A percentile compares a stretch with the other conserved stretches of the same genome.
Evolutionary conservation across 64 coral and sea anemone species (phyloP).

Genomic region (Catalaphyllia jardinei): DNA sequence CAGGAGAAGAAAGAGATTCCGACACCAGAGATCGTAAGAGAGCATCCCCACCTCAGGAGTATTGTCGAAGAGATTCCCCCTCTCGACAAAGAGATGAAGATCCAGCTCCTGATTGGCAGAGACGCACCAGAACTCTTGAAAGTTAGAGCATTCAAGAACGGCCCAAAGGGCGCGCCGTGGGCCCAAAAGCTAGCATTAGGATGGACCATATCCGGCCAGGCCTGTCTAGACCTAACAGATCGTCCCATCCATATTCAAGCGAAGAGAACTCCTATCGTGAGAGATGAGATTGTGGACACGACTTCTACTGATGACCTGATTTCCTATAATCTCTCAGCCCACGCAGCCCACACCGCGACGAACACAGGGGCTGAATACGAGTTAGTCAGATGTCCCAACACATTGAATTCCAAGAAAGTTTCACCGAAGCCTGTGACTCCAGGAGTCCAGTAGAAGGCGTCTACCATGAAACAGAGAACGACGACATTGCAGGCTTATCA

Average conservation of each 20-base stretch:
- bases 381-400: slow-evolving; percentile 15
- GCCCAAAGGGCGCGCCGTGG: slow-evolving; percentile 22
- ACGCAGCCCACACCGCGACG: background rate
- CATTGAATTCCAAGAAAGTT: background rate
- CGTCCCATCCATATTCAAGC: too few species aligned
- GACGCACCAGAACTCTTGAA: slow-evolving; percentile 26
- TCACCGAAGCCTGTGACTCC: too few species aligned
- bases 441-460: background rate
- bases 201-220: too few species aligned
- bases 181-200: too few species aligned
- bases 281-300: too few species aligned
- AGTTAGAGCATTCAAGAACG: slow-evolving; percentile 34
- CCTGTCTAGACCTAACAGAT: too few species aligned
- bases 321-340: too few species aligned
- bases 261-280: too few species aligned
- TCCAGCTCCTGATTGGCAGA: slow-evolving; percentile 13
- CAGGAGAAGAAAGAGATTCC: background rate
- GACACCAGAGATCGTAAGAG: background rate
- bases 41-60: too few species aligned
- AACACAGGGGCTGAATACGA: background rate
- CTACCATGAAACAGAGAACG: background rate
- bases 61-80: too few species aligned
- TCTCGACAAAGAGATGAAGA: background rate
- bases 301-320: too few species aligned
- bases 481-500: background rate